Conservation (phyloP, 2,113 vertebrate species). For the Trogon surrucura region DNA sequence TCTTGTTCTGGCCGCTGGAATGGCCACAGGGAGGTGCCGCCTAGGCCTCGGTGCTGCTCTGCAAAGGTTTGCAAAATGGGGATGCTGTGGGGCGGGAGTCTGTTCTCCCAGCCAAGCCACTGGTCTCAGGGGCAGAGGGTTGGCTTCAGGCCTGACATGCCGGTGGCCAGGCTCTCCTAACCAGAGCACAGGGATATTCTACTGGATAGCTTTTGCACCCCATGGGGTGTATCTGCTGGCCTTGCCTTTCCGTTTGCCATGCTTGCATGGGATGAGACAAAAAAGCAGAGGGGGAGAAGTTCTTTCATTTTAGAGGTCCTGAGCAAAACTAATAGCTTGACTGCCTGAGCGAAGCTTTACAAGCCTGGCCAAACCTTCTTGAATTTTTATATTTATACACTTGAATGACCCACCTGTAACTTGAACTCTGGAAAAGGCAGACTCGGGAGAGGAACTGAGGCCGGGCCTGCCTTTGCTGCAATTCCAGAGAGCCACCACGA, state of each 20-base stretch:
- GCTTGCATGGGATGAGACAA: background rate
- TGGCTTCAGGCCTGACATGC: background rate
- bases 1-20: rapidly evolving
- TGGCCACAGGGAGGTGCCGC: background rate
- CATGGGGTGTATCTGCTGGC: background rate
- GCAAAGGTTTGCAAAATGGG: no score
- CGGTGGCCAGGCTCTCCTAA: background rate
- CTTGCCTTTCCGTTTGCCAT: background rate
- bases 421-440: conserved; percentile 27
- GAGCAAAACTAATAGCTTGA: background rate
- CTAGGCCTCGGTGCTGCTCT: background rate
- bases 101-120: background rate
- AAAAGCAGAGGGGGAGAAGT: background rate
- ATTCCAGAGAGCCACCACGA: background rate
- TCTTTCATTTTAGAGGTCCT: background rate
- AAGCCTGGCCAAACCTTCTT: background rate
- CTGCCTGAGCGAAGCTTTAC: background rate
- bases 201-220: background rate
- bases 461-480: background rate
- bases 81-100: background rate
- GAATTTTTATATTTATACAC: background rate
- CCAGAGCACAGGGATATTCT: background rate
- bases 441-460: background rate
- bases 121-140: background rate
- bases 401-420: conserved; percentile 8